A percentile compares a stretch with the other conserved stretches of the same genome.
phyloP scores from a whole-genome alignment of 1,140 invertebrate species.

The Listronotus bonariensis region DNA sequence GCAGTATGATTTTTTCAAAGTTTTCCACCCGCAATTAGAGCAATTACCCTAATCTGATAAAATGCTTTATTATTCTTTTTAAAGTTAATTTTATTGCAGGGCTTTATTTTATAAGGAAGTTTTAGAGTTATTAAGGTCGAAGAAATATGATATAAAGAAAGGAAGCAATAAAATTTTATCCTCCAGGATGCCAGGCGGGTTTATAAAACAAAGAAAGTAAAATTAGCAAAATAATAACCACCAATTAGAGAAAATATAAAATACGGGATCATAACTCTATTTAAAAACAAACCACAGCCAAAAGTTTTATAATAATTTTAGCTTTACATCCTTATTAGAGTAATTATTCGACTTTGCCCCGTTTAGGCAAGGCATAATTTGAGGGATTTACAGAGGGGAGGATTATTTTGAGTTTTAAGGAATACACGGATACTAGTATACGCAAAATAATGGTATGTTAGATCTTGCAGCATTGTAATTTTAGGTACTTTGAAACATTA shows the following conservation, averaged over 20 bases:
- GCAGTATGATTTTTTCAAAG: too few species aligned
- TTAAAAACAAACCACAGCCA: constrained; percentile 46
- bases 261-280: constrained; percentile 45
- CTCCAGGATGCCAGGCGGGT: constrained; percentile 24
- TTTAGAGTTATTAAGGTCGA: background rate
- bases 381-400: background rate
- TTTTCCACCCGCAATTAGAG: too few species aligned
- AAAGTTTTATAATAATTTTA: constrained; percentile 48
- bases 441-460: too few species aligned
- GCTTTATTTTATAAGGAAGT: too few species aligned
- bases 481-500: too few species aligned
- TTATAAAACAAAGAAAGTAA: constrained; percentile 46
- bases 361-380: constrained; percentile 6
- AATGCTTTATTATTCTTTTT: too few species aligned
- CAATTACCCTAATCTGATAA: too few species aligned
- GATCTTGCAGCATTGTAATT: too few species aligned
- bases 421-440: too few species aligned
- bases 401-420: too few species aligned
- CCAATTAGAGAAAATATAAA: constrained; percentile 45
- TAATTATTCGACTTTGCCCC: constrained; percentile 45
- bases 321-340: constrained; percentile 47
- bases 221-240: constrained; percentile 47
- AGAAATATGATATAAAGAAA: constrained; percentile 1
- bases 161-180: constrained; percentile 43
- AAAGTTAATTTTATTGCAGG: too few species aligned